Conservation (phyloP, 2,797 vertebrate genomes). For the Mallotus villosus region DNA sequence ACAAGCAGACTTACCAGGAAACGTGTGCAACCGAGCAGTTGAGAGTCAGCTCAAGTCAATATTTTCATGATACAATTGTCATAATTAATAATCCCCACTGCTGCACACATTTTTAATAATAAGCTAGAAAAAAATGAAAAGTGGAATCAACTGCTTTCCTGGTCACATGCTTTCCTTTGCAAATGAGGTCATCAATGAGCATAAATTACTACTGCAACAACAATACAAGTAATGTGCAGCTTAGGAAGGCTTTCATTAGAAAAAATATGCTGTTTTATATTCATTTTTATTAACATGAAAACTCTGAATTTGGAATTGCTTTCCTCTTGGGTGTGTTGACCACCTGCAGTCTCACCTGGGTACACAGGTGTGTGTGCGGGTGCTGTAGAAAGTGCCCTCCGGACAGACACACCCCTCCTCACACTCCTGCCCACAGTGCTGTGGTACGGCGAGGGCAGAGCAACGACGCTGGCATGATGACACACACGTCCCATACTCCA, state of each 20-base stretch:
- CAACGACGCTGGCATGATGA: conserved; percentile 87
- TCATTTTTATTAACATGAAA: too few relatives aligned
- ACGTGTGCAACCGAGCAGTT: not conserved
- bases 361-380: conserved; percentile 81
- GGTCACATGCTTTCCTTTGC: too few relatives aligned
- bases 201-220: too few relatives aligned
- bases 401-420: conserved; percentile 94
- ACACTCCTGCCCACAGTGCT: conserved; percentile 82
- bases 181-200: too few relatives aligned
- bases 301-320: too few relatives aligned
- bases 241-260: too few relatives aligned
- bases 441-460: conserved; percentile 79
- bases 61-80: not conserved
- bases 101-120: not conserved
- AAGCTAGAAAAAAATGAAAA: too few relatives aligned
- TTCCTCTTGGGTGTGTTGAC: too few relatives aligned
- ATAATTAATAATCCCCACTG: not conserved
- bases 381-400: conserved; percentile 81
- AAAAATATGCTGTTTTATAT: too few relatives aligned
- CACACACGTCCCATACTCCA: conserved; percentile 90
- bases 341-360: conserved; percentile 55
- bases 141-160: too few relatives aligned
- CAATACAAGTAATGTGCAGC: too few relatives aligned
- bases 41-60: not conserved
- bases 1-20: conserved; percentile 3